Base-by-base conservation (phyloP, 2,113 vertebrate species). In the Marmota monax region DNA sequence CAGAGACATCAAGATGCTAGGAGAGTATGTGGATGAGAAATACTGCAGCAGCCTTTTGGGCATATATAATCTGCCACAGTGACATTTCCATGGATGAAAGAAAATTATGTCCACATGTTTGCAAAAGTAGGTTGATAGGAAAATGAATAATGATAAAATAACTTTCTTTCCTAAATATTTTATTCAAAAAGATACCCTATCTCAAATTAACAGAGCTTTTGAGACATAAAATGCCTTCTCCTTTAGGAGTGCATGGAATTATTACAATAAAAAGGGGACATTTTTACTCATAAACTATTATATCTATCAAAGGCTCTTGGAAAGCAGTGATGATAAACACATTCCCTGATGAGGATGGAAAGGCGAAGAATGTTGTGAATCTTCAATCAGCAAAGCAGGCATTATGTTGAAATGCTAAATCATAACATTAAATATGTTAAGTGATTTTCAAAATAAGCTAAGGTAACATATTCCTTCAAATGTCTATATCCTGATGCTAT, bases 351-450 rank as follows among this genome's bases (percentile, higher is more conserved):
- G 95, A 93, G 95, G 72, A 85, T 32, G 65, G 94, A 83, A 97
- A 25, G 63, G 16, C 7, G 94, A 92, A 96, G 70, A 67, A 82
- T 25, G 20, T 90, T 95, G 82, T 53, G 34, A 96, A 78, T 84
- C 94, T 97, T 72, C 56, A 78, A 20, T 91, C 58, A 91, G 76
- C 79, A 65, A 72, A 87, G 72, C 13, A 96, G 96, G 92, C 17
- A 95, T 92, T 95, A 53, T 45, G 56, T 92, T 98, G 53, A 95
- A 97, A 98, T 83, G 88, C 34, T 97, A 97, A 97, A 96, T 96
- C 82, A 96, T 48, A 58, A 18, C 69, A 82, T 92, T 97, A 95
- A 97, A 97, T 97, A 96, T 93, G 97, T 92, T 92, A 94, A 93
- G 96, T 90, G 11, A 88, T 80, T 79, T 96, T 29, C 27, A 94